Percentiles rank a stretch among this genome's conserved stretches.
Evolutionary conservation across 2,113 vertebrate species (phyloP).

Genomic region (Perognathus longimembris): DNA sequence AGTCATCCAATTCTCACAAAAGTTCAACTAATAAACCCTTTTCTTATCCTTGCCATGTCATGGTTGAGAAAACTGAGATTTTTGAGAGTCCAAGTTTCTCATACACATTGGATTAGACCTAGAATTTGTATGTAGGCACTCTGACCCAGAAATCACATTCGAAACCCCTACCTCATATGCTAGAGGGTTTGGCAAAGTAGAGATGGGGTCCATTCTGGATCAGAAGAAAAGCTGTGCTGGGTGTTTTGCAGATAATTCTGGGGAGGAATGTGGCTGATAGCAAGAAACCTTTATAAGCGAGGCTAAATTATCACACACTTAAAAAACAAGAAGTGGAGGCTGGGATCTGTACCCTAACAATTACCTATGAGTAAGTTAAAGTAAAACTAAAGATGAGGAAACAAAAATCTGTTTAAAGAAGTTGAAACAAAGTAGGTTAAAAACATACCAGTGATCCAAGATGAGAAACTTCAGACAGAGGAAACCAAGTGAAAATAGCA

Average conservation of each 20-base stretch:
- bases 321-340: neutral
- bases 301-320: neutral
- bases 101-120: neutral
- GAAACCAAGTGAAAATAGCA: neutral
- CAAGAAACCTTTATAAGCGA: neutral
- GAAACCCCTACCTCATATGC: neutral
- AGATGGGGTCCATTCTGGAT: neutral
- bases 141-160: neutral
- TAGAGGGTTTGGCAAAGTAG: neutral
- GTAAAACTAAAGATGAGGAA: conserved; percentile 5
- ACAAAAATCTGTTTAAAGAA: neutral
- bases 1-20: neutral
- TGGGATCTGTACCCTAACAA: neutral
- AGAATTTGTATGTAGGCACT: neutral
- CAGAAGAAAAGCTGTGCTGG: neutral
- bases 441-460: neutral
- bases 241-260: neutral
- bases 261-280: neutral
- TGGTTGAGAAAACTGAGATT: neutral
- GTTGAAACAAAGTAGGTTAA: conserved; percentile 7
- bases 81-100: neutral
- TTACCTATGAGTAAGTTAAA: neutral
- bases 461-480: neutral
- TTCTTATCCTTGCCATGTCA: neutral
- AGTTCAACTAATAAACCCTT: neutral